A percentile compares a stretch with the other conserved stretches of the same genome.
Evolutionary conservation across 2,888 invertebrate species (phyloP).

Genomic region (Calameuta idolon): DNA sequence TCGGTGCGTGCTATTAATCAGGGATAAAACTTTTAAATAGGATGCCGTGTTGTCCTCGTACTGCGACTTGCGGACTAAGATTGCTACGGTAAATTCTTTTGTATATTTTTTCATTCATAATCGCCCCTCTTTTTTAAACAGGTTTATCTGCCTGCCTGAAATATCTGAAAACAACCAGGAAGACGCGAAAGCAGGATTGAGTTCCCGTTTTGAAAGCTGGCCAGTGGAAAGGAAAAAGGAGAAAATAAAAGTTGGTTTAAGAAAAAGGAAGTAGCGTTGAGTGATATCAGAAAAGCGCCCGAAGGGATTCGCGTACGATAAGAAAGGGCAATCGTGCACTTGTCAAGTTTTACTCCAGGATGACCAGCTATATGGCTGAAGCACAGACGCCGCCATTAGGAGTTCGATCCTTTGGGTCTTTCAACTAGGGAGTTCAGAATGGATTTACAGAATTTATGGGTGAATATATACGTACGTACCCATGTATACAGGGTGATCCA

Average conservation of each 20-base stretch:
- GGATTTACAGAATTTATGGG: neutral
- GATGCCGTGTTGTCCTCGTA: neutral
- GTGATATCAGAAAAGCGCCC: neutral
- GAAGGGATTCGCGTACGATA: neutral
- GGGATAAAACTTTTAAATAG: neutral
- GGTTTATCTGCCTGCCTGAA: neutral
- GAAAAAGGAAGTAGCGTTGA: neutral
- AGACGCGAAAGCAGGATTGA: neutral
- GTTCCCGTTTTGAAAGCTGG: neutral
- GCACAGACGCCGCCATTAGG: neutral
- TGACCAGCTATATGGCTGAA: neutral
- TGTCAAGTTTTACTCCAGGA: neutral
- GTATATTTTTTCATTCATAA: neutral
- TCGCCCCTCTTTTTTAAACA: neutral
- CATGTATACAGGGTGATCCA: neutral
- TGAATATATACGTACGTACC: neutral
- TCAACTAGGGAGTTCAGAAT: neutral
- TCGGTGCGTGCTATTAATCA: neutral
- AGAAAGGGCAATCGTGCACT: neutral
- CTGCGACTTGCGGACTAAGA: neutral
- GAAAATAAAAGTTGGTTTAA: neutral
- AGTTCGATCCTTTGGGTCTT: neutral
- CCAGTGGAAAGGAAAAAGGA: neutral
- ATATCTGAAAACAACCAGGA: neutral
- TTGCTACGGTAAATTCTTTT: neutral